Evolutionary conservation across 1,140 invertebrate species (phyloP).

Genomic region (Zaprionus vittiger): DNA sequence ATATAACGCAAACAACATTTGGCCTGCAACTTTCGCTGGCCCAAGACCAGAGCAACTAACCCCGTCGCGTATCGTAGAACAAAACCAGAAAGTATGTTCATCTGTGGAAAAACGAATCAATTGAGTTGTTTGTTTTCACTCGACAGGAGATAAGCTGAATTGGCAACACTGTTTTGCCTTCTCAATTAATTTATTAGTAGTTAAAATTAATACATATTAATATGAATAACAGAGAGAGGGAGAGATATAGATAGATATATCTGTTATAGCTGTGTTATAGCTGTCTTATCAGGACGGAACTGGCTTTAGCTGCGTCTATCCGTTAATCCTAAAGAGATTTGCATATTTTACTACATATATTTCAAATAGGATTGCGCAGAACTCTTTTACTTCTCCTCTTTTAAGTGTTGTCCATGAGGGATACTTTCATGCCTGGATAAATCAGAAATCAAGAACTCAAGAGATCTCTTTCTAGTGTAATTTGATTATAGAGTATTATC

Average conservation of each 20-base stretch:
- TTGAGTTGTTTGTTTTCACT: too few relatives aligned
- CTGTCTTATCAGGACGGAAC: slow-evolving; percentile 4
- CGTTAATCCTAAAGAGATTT: not conserved
- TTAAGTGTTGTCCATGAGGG: not conserved
- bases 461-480: too few relatives aligned
- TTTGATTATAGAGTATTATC: too few relatives aligned
- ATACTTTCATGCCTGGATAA: too few relatives aligned
- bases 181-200: too few relatives aligned
- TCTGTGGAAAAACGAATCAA: too few relatives aligned
- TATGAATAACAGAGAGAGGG: not conserved
- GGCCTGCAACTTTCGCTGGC: slow-evolving; percentile 32
- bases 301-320: not conserved
- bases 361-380: not conserved
- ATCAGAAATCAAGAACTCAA: too few relatives aligned
- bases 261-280: not conserved
- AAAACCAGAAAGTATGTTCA: too few relatives aligned
- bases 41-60: not conserved
- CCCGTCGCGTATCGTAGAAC: not conserved
- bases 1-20: slow-evolving; percentile 55
- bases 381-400: not conserved
- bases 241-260: not conserved
- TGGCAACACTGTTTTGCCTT: too few relatives aligned
- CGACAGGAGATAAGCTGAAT: too few relatives aligned
- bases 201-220: too few relatives aligned
- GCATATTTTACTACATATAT: not conserved